These are phyloP conservation scores for Tiphia femorata DNA, from an alignment of 2,888 invertebrate genomes.

Conservation along the genomic window DNA sequence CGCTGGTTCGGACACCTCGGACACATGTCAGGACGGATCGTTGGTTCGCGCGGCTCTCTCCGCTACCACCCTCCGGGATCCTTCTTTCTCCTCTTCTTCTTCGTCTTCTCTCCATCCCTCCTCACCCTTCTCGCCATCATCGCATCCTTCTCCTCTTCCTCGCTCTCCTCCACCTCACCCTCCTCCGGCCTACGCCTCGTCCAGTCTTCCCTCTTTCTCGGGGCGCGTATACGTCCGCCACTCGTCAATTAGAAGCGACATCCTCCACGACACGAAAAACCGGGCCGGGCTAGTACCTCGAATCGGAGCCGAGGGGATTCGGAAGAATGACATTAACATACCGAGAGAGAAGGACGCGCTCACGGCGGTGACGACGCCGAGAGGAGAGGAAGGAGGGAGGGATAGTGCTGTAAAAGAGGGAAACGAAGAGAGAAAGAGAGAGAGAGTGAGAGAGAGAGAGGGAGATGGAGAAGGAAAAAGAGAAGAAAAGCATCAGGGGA, in stretches of 20 bases:
- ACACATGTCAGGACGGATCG: slow-evolving; percentile 53
- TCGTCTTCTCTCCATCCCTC: not conserved
- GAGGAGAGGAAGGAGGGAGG: slow-evolving; percentile 16
- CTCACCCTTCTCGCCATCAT: no score
- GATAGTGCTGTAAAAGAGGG: slow-evolving; percentile 5
- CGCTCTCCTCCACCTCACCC: not conserved
- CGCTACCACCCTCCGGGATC: not conserved
- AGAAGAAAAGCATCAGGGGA: slow-evolving; percentile 1
- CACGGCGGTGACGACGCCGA: no score
- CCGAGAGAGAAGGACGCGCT: no score
- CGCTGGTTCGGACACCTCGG: slow-evolving; percentile 58
- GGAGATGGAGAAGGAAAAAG: not conserved
- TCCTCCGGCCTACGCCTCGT: no score
- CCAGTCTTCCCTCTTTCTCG: slow-evolving; percentile 6
- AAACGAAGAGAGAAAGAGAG: not conserved
- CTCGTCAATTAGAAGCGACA: slow-evolving; percentile 64
- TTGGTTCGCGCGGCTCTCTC: slow-evolving; percentile 24
- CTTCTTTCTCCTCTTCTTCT: slow-evolving; percentile 21
- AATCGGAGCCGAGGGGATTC: slow-evolving; percentile 53
- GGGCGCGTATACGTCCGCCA: slow-evolving; percentile 41
- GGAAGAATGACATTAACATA: slow-evolving; percentile 62
- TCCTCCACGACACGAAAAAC: slow-evolving; percentile 57
- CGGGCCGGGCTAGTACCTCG: slow-evolving; percentile 52
- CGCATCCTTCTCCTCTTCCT: not conserved
- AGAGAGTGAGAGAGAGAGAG: slow-evolving; percentile 19